Evolutionary conservation across 2,888 invertebrate genomes (phyloP), one percentile per base, ranked within the genome.

Genomic region (Dynastes tityus): DNA sequence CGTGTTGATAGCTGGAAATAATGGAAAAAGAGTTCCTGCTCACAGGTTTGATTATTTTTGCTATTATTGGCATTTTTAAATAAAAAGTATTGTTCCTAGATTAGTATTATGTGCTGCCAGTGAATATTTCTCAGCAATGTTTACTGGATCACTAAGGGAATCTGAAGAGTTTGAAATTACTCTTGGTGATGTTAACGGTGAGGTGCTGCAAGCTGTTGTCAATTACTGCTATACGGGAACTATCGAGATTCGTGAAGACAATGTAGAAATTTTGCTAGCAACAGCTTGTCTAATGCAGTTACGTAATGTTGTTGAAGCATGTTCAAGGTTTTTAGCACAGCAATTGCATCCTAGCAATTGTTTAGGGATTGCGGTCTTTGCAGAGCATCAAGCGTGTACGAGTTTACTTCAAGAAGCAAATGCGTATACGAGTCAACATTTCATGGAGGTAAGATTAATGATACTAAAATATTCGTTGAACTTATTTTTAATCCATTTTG

Each of bases 51-150:
- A 45, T 11, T 55, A 55, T 55, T 16, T 55, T n/a, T 1, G 2
- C 32, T 63, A 63, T 63, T 2, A 32, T n/a, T 6, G n/a, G 13
- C 1, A 2, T 55, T 55, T n/a, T n/a, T 55, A 55, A 55, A 55
- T 16, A 2, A 6, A 0, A 3, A 55, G 0, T 6, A 64, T 80
- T 61, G 9, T 77, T 84, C 85, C 77, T 89, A 94, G 97, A 85
- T 90, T 98, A 82, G 96, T 98, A 75, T 91, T 98, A 82, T 95
- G 96, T 84, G 96, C 97, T 63, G 96, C 96, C 79, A 97, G 97
- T 84, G 97, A 97, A 88, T 98, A 98, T 89, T 98, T 98, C 90
- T 94, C 96, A 64, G 97, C 97, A 63, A 98, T 98, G 98, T 98
- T 98, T 87, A 97, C 96, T 37, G 95, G 95, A 78, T 94, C 95